A percentile compares a stretch with the other conserved stretches of the same genome.
phyloP scores from a whole-genome alignment of 2,888 invertebrate species.

The Scaptomyza tumidula region DNA sequence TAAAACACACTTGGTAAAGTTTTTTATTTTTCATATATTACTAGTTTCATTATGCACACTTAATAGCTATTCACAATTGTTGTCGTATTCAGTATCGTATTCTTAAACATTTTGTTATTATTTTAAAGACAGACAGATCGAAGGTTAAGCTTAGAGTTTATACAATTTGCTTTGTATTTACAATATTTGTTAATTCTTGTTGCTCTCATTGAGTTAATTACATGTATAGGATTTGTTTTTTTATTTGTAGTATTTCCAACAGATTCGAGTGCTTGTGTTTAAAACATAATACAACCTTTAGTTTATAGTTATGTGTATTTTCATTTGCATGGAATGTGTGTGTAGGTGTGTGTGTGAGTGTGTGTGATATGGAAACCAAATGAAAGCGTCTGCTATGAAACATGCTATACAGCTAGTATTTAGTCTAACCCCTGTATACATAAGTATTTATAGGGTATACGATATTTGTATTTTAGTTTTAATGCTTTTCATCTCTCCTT shows the following conservation, averaged over 20 bases:
- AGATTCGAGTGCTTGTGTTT: slow-evolving; percentile 52
- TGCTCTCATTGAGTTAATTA: slow-evolving; percentile 54
- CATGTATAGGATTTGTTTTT: slow-evolving; percentile 62
- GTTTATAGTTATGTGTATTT: slow-evolving; percentile 39
- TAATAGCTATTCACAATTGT: slow-evolving; percentile 74
- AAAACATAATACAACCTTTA: slow-evolving; percentile 75
- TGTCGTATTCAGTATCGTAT: slow-evolving; percentile 57
- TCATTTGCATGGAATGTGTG: slow-evolving; percentile 7
- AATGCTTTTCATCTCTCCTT: slow-evolving; percentile 46
- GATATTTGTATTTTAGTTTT: slow-evolving; percentile 36
- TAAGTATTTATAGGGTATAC: slow-evolving; percentile 16
- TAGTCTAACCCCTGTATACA: slow-evolving; percentile 24
- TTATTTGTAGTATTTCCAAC: slow-evolving; percentile 29
- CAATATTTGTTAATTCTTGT: slow-evolving; percentile 47
- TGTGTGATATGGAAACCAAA: slow-evolving; percentile 42
- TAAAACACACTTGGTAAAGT: slow-evolving; percentile 17
- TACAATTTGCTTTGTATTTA: slow-evolving; percentile 58
- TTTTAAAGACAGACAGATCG: slow-evolving; percentile 56
- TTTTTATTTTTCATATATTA: slow-evolving; percentile 58
- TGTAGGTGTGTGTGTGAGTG: not conserved
- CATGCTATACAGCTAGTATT: slow-evolving; percentile 35
- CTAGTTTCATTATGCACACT: slow-evolving; percentile 74
- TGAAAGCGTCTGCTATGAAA: slow-evolving; percentile 39
- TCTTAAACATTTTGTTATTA: slow-evolving; percentile 31
- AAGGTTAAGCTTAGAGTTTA: slow-evolving; percentile 58